phyloP scores from a whole-genome alignment of 2,113 vertebrate species.

The Ariopsis seemanni region DNA sequence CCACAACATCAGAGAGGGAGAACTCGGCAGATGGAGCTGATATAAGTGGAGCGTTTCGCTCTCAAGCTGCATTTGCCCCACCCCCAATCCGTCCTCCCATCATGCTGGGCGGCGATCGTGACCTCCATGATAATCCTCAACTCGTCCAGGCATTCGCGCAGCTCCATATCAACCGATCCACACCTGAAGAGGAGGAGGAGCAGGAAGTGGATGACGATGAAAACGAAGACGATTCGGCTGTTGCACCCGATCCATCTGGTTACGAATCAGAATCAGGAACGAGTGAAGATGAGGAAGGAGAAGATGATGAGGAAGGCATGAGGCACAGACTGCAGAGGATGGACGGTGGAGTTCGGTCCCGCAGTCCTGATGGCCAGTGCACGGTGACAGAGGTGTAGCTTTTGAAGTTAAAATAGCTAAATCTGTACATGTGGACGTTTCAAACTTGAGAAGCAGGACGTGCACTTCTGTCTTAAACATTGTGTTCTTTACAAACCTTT shows the following conservation, averaged over 20 bases:
- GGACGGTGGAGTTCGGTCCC: constrained; percentile 75
- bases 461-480: constrained; percentile 1
- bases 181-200: constrained; percentile 76
- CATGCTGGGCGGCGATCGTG: constrained; percentile 78
- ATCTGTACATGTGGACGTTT: not conserved
- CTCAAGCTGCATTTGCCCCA: constrained; percentile 62
- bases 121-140: constrained; percentile 65
- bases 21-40: constrained; percentile 88
- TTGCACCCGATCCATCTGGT: constrained; percentile 71
- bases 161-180: constrained; percentile 76
- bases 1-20: constrained; percentile 72
- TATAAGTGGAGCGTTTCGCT: constrained; percentile 50
- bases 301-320: constrained; percentile 68
- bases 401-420: not conserved
- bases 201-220: constrained; percentile 81
- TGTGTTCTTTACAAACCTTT: not conserved
- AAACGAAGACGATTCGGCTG: constrained; percentile 72
- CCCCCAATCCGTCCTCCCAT: constrained; percentile 77
- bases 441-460: not conserved
- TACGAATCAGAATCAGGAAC: constrained; percentile 83
- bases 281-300: constrained; percentile 70
- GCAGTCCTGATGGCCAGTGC: constrained; percentile 93
- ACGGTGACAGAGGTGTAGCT: constrained; percentile 90
- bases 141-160: constrained; percentile 86
- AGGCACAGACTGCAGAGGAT: constrained; percentile 77